Base-by-base conservation (phyloP, 2,113 vertebrate genomes). In the Poecilia latipinna region DNA sequence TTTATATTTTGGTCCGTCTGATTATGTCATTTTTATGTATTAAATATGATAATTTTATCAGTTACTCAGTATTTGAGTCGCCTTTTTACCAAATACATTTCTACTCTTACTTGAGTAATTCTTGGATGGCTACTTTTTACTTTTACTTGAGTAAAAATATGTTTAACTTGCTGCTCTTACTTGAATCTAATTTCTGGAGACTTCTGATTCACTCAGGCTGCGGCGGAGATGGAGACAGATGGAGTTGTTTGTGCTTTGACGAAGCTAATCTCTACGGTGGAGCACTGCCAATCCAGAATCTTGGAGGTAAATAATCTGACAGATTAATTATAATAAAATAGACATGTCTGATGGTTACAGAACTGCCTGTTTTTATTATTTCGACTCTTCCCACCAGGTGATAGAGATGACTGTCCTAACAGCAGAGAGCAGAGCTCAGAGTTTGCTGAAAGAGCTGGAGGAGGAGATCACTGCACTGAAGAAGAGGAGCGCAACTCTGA, bases 391-490 rank as follows among this genome's bases (percentile, higher is more conserved):
- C 2, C 29, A 10, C 33, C 65, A 93, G 91, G 62, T 76, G 69
- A 89, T 95, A 7, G 84, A 94, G 77, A 69, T 70, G 82, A 88
- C 42, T 12, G 78, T 75, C 1, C 78, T 65, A 2, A 82, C 79
- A 0, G 89, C 87, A 0, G 91, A 94, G 74, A 79, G 74, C 28
- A 86, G 65, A 51, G 91, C 90, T 26, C 88, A 92, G 75, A 70
- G 54, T 4, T 62, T 94, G 24, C 77, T 94, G 68, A 82, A 17
- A 8, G 91, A 94, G 28, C 80, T 95, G 78, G 79, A 94, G 78
- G 72, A 82, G 39, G 94, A 95, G 67, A 83, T 94, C 1, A 28
- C 66, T 4, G 89, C 91, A 44, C 84, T 95, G 2, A 92, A 71
- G 32, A 89, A 74, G 48, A 92, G 78, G 74, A 90, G 82, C 6